phyloP scores from a whole-genome alignment of 2,888 invertebrate species.

The Willowsia nigromaculata region DNA sequence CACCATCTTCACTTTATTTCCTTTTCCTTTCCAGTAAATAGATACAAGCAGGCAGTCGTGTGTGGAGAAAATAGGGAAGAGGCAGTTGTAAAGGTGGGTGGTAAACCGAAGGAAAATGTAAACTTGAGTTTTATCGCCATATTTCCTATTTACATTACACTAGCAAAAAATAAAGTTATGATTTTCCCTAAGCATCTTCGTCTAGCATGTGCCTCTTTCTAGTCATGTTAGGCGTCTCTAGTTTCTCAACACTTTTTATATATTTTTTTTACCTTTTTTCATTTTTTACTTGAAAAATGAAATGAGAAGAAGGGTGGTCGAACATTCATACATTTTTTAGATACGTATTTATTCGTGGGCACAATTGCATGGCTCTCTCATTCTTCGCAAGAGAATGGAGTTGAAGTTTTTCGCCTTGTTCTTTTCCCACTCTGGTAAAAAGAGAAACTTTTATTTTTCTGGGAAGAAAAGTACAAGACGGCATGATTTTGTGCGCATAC shows the following conservation, averaged over 20 bases:
- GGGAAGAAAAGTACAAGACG: neutral
- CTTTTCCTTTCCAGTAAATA: neutral
- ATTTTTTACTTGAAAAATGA: neutral
- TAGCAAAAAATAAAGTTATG: neutral
- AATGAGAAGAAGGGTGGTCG: neutral
- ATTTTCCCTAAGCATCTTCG: neutral
- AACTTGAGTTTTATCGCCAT: neutral
- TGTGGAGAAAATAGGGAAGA: neutral
- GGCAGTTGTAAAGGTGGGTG: neutral
- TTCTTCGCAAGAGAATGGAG: neutral
- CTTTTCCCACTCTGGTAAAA: neutral
- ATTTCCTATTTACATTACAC: neutral
- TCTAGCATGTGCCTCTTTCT: too few species aligned
- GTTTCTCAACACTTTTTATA: too few species aligned
- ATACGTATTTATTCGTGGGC: neutral
- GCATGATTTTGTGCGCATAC: neutral
- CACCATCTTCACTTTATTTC: neutral
- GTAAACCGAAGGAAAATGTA: neutral
- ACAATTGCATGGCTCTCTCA: neutral
- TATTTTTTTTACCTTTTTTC: neutral
- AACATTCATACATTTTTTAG: conserved; percentile 2
- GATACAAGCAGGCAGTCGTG: neutral
- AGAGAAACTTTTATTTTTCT: neutral
- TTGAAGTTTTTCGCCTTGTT: neutral
- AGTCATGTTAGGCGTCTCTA: too few species aligned